phyloP scores from a whole-genome alignment of 2,888 invertebrate genomes.

The Morpho helenor region DNA sequence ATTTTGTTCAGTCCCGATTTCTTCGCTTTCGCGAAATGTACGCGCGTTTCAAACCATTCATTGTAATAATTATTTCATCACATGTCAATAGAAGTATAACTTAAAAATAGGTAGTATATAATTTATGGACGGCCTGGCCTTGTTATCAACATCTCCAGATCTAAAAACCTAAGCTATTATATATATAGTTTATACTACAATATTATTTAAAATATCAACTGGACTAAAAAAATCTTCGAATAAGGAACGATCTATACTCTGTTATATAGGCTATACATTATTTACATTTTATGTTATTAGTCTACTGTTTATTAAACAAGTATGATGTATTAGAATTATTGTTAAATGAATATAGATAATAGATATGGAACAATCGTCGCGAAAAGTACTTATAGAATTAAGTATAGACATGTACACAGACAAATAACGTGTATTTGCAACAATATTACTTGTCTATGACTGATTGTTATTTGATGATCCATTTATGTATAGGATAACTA shows the following conservation, averaged over 20 bases:
- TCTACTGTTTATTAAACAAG: not conserved
- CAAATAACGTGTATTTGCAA: no score
- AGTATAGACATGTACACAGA: no score
- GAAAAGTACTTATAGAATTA: no score
- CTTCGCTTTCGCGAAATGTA: no score
- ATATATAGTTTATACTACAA: constrained; percentile 17
- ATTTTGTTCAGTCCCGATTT: no score
- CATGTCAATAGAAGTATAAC: no score
- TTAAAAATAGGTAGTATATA: constrained; percentile 25
- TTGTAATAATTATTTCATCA: no score
- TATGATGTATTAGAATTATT: not conserved
- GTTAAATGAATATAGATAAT: not conserved
- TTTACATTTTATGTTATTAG: constrained; percentile 21
- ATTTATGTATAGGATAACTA: no score
- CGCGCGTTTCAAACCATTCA: no score
- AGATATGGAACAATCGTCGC: no score
- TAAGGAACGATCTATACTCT: constrained; percentile 35
- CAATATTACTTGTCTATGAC: no score
- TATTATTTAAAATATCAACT: constrained; percentile 25
- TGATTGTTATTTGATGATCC: no score
- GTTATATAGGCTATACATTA: constrained; percentile 22
- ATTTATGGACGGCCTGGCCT: constrained; percentile 71
- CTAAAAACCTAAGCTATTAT: constrained; percentile 18
- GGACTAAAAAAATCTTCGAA: constrained; percentile 26
- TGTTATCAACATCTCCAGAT: constrained; percentile 28